Base-by-base conservation (phyloP, 2,888 invertebrate genomes). In the Hyposoter didymator region DNA sequence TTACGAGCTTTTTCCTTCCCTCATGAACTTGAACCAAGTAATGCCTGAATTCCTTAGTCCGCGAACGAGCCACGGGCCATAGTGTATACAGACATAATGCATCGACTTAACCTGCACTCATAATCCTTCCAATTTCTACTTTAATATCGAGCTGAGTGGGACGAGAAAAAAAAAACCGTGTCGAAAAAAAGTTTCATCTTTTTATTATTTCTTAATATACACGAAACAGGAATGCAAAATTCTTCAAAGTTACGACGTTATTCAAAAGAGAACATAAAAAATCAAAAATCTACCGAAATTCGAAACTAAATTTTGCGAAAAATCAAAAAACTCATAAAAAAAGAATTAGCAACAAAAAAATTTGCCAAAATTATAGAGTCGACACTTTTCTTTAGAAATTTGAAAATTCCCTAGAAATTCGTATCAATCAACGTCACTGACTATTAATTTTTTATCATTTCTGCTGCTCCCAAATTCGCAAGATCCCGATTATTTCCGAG, bases 1-100 rank as follows among this genome's bases (percentile, higher is more conserved):
- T 64, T 45, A 55, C 52, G 62, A 62, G 62, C 49, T 59, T 64
- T 70, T 72, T 72, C 52, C 19, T 70, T n/a, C 52, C 17, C n/a
- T 52, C 45, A 35, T 52, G 28, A 12, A 69, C 17, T 52, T 35
- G 90, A 88, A 88, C 88, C 86, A 91, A 92, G 91, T 91, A 91
- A 91, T 91, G 91, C 91, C 91, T 91, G 90, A 90, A 91, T 91
- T 92, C 90, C 90, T 90, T 66, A 59, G 66, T 47, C 75, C 47
- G 47, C 28, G 67, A 80, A 80, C 47, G 55, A 74, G 69, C 62
- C 28, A 62, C 72, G 52, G 66, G 39, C 76, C 55, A 55, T 55
- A 62, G 35, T 79, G 75, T 43, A 28, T 49, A 64, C 35, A 55
- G n/a, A 39, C 12, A 28, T 67, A 14, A 43, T 67, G n/a, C n/a